phyloP scores from a whole-genome alignment of 2,113 vertebrate species.

The Siniperca knerii region DNA sequence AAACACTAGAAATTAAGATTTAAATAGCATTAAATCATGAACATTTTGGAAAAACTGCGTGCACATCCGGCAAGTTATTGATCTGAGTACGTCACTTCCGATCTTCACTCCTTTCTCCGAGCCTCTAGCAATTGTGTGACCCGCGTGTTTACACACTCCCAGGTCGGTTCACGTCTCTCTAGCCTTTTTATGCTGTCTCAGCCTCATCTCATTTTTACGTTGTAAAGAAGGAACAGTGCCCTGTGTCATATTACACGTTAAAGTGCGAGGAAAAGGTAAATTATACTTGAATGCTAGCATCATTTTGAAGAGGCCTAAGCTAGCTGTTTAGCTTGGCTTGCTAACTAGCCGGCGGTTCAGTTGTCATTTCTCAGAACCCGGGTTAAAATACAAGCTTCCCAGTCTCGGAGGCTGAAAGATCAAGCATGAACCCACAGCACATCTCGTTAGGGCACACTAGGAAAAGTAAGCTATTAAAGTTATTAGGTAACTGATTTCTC shows the following conservation, averaged over 20 bases:
- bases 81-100: slow-evolving; percentile 65
- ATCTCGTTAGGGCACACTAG: not conserved
- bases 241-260: accelerated
- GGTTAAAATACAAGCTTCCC: not conserved
- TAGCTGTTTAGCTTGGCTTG: slow-evolving; percentile 55
- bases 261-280: not conserved
- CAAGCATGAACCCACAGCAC: not conserved
- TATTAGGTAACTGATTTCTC: accelerated
- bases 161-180: slow-evolving; percentile 62
- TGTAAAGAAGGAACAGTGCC: accelerated
- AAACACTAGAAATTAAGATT: not conserved
- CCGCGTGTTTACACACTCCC: slow-evolving; percentile 80
- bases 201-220: accelerated
- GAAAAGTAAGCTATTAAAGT: too few relatives aligned
- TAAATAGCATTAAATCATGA: not conserved
- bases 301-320: slow-evolving; percentile 30
- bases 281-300: not conserved
- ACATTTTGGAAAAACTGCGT: not conserved
- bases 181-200: not conserved
- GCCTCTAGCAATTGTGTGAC: slow-evolving; percentile 46
- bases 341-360: slow-evolving; percentile 29
- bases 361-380: not conserved
- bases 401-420: not conserved
- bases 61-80: not conserved
- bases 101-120: slow-evolving; percentile 53